Evolutionary conservation across 1,140 invertebrate genomes (phyloP), one percentile per base, ranked within the genome.

Genomic region (Drosophila lacertosa): DNA sequence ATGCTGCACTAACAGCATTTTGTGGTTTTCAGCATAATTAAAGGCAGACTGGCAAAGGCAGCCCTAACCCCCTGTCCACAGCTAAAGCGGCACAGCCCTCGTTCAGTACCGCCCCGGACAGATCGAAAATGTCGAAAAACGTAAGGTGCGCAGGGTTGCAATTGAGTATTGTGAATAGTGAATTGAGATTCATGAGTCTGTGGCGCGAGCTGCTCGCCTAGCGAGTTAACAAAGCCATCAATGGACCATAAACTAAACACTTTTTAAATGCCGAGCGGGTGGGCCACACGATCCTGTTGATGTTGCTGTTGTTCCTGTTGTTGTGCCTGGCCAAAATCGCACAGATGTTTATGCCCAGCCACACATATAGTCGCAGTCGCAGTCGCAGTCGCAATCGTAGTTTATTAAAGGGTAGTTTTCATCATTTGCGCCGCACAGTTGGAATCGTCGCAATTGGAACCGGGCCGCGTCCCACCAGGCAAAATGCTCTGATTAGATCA

Each of bases 401-500:
- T 86, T 74, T 74, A 90, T 90, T 79, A 91, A 91, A 90, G 89
- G 89, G 89, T 91, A 91, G 89, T 91, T 91, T 91, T 89, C 82
- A 90, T 88, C 74, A 67, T 74, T 78, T 74, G 48, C 75, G 57
- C 42, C 40, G 59, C 88, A 74, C 86, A 81, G 81, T 84, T 67
- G 82, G 74, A 75, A 64, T 57, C 45, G 24, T 33, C 37, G 77
- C 81, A 88, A 88, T 88, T 77, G 77, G 77, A 77, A 86, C 72
- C 51, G 45, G 60, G 39, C 45, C 37, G 32, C 59, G 18, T 54
- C 51, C 37, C 51, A 70, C 70, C 69, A 55, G 57, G 51, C 62
- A 37, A n/a, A n/a, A 35, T 70, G 33, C 73, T 39, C 79, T 88
- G 88, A 90, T 88, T 90, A 83, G 88, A 90, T 89, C 64, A 58